Conservation (phyloP, 2,888 invertebrate genomes). For the Agrenia bidenticulata region DNA sequence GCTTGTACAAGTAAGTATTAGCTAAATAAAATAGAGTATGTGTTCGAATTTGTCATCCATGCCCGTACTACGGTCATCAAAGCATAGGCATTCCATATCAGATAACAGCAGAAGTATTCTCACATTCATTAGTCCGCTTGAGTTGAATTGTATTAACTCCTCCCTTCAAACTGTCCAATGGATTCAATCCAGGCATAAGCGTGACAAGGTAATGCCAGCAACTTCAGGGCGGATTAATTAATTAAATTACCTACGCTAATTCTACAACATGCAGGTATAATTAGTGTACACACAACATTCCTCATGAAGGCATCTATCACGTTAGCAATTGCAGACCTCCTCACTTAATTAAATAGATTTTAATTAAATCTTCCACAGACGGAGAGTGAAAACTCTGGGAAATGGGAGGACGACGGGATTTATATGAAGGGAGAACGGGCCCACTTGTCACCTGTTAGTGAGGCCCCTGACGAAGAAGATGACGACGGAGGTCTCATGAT, state of each 20-base stretch:
- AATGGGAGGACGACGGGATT: constrained; percentile 42
- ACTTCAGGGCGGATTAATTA: too few species aligned
- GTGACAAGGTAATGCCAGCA: too few species aligned
- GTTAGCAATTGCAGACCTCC: too few species aligned
- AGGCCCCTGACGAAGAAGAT: constrained; percentile 44
- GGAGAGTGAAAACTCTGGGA: constrained; percentile 41
- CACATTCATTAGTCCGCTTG: neutral
- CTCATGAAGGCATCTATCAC: too few species aligned
- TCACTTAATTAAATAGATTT: too few species aligned
- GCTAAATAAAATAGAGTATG: too few species aligned
- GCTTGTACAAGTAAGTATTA: too few species aligned
- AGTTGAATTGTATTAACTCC: neutral
- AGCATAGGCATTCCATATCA: neutral
- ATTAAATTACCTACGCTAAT: too few species aligned
- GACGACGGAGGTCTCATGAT: constrained; percentile 49
- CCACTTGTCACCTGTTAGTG: constrained; percentile 45
- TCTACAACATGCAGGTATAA: too few species aligned
- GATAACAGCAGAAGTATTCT: neutral
- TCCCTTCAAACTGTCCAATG: neutral
- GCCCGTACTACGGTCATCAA: neutral
- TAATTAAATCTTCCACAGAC: too few species aligned
- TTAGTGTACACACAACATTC: too few species aligned
- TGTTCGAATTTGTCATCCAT: too few species aligned
- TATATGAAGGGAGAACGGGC: constrained; percentile 42
- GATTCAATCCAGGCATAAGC: neutral